Evolutionary conservation across 2,888 invertebrate species (phyloP), one percentile per base, ranked within the genome.

Genomic region (Spilosoma lubricipeda): DNA sequence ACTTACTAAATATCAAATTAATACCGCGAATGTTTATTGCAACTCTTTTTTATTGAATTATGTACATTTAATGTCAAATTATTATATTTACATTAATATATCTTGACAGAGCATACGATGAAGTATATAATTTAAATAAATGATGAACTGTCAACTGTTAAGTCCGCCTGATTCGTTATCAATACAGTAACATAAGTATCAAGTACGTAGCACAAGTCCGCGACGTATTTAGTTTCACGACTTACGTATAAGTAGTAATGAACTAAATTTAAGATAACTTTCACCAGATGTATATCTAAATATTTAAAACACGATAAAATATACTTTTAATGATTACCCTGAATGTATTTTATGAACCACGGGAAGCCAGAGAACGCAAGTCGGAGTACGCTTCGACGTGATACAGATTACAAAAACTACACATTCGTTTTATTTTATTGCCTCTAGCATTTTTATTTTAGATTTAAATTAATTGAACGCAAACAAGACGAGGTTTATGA

Each of bases 281-380:
- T 95, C 95, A 89, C 94, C 91, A 92, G 94, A 95, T 95, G 89
- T 91, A 90, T 94, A 95, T 95, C 94, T 94, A 92, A 93, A 93
- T 94, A 94, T 94, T 94, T 94, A 93, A 95, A 95, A 94, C 87
- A 87, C 92, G 92, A 95, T 95, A 95, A 95, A 95, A 93, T 94
- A 94, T 93, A 91, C 89, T 93, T 93, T 95, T 95, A 95, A 95
- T 92, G 95, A 86, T 89, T 90, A 91, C 90, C 90, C 92, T 88
- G 87, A 89, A 90, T 88, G 90, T 90, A 91, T 91, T 94, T 94
- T 94, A 94, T 93, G 90, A 89, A 89, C 91, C 87, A 89, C 88
- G 88, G 89, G 91, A 87, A 88, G 89, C 89, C 88, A 83, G 30
- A 82, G 85, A 84, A 85, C 86, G 86, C 81, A 82, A 78, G 81